These are phyloP conservation scores for Ibidorhyncha struthersii DNA, from an alignment of 2,113 vertebrate genomes.

Conservation along the genomic window DNA sequence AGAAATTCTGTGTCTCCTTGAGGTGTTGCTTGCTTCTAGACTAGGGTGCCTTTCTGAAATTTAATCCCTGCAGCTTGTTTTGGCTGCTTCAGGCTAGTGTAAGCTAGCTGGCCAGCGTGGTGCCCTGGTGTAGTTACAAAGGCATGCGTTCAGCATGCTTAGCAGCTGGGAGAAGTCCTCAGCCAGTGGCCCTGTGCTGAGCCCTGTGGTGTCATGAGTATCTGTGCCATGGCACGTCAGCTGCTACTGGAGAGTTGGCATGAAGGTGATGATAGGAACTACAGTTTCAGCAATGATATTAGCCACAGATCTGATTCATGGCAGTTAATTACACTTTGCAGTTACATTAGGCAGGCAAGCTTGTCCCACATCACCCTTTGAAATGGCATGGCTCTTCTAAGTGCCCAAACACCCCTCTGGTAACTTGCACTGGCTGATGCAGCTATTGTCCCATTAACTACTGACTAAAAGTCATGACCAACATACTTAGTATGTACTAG, in stretches of 20 bases:
- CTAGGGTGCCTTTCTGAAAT: neutral
- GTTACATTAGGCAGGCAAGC: neutral
- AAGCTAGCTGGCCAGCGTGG: neutral
- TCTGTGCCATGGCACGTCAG: neutral
- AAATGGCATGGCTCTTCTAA: neutral
- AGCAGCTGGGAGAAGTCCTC: neutral
- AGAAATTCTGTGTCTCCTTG: neutral
- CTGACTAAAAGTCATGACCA: neutral
- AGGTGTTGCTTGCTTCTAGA: neutral
- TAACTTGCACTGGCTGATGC: neutral
- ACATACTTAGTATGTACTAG: too few relatives aligned
- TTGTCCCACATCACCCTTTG: neutral
- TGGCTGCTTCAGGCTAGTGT: neutral
- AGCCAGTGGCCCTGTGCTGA: neutral
- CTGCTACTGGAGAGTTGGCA: neutral
- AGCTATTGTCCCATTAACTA: neutral
- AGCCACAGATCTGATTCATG: neutral
- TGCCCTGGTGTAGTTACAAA: neutral
- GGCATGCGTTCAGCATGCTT: neutral
- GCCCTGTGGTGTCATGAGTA: neutral
- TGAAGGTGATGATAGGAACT: neutral
- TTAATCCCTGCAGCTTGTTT: neutral
- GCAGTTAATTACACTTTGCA: neutral
- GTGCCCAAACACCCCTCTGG: neutral
- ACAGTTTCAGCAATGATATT: neutral